These are phyloP conservation scores for Oplegnathus fasciatus DNA, from an alignment of 2,113 vertebrate genomes.

Conservation along the genomic window DNA sequence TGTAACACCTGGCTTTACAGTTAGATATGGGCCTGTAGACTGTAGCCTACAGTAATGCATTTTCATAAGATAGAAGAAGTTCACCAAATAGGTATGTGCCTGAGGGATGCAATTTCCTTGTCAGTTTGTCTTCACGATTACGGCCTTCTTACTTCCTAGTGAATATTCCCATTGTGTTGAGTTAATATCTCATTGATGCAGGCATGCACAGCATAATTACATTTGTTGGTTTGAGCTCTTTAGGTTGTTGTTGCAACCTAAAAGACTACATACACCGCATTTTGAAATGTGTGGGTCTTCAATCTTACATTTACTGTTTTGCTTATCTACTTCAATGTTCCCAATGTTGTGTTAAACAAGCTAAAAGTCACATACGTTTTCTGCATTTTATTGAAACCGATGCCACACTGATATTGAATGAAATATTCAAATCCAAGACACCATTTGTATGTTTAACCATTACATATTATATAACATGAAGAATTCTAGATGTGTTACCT, in stretches of 20 bases:
- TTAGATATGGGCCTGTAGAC: not conserved
- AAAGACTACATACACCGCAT: not conserved
- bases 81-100: not conserved
- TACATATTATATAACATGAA: too few species aligned
- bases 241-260: not conserved
- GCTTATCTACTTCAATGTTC: not conserved
- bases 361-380: not conserved
- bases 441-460: too few species aligned
- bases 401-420: not conserved
- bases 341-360: not conserved
- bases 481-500: too few species aligned
- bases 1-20: not conserved
- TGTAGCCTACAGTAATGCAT: not conserved
- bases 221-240: not conserved
- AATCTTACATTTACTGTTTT: not conserved
- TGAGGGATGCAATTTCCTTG: not conserved
- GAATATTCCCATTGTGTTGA: constrained; percentile 15
- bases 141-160: not conserved
- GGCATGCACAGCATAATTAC: constrained; percentile 6
- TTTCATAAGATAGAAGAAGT: not conserved
- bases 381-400: not conserved
- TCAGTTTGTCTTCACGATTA: not conserved
- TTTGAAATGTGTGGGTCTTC: not conserved
- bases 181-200: not conserved
- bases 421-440: not conserved